Evolutionary conservation across 2,797 vertebrate species (phyloP), one percentile per base, ranked within the genome.

Genomic region (Ctenopoma multispine): DNA sequence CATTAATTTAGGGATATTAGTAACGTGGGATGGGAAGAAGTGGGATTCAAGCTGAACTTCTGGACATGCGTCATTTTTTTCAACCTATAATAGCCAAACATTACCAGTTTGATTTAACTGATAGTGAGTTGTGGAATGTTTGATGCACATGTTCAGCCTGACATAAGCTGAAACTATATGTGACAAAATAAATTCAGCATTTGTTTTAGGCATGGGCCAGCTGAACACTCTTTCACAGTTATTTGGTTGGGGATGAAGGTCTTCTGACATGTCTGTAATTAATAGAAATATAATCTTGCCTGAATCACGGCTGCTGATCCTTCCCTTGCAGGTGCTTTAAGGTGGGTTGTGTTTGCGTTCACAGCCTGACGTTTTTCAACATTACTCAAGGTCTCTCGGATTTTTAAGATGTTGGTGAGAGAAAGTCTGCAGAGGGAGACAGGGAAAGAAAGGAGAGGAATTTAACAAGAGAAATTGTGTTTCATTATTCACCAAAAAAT

Each of bases 361-460:
- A 5, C 15, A 41, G 7, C 67, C 65, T 67, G 63, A 80, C 29
- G 36, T 36, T 79, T 81, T 76, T 79, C 44, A 72, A 57, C 48
- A 48, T 21, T 31, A 63, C 73, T 83, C 72, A 80, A 83, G 77
- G 77, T 84, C 77, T 77, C 44, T 51, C 41, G 4, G 20, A 72
- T 85, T 79, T 80, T 69, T 27, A 48, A 53, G 40, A 60, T 18
- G 34, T 41, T 59, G 18, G 15, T 72, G 27, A 63, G 68, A 75
- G 41, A 62, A 58, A 40, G 44, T 82, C 51, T 56, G 43, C 62
- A 74, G 49, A 80, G 47, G 34, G 15, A 75, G 43, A 60, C 1
- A 1, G n/a, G 12, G 24, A 54, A 23, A 54, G 17, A 49, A 50
- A 51, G 67, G 11, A 57, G 48, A 4, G 13, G 10, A 48, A 23